Evolutionary conservation across 2,888 invertebrate species (phyloP).

Genomic region (Pogonocherus hispidulus): DNA sequence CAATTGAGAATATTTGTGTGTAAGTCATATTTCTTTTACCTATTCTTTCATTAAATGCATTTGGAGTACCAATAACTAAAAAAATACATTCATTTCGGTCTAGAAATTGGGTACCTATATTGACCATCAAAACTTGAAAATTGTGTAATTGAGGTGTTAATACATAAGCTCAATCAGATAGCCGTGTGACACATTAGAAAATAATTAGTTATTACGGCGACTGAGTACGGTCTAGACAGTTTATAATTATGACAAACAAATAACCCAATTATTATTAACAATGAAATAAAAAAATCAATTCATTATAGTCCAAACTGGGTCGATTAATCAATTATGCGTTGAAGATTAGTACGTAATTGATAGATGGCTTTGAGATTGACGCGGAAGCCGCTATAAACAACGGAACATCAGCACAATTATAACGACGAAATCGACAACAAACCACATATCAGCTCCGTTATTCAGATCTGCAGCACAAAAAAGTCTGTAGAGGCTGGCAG

Average conservation of each 20-base stretch:
- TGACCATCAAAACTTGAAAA: too few relatives aligned
- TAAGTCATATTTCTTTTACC: too few relatives aligned
- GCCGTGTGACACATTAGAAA: too few relatives aligned
- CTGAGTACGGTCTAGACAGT: not conserved
- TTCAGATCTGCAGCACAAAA: not conserved
- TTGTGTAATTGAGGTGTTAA: too few relatives aligned
- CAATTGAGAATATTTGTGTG: too few relatives aligned
- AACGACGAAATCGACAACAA: too few relatives aligned
- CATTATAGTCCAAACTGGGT: not conserved
- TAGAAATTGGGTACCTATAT: too few relatives aligned
- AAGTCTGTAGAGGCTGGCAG: not conserved
- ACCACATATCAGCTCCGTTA: not conserved
- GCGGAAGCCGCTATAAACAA: not conserved
- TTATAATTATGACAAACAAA: not conserved
- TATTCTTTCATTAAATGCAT: too few relatives aligned
- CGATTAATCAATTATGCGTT: not conserved
- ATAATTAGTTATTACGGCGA: not conserved
- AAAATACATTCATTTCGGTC: too few relatives aligned
- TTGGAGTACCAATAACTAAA: too few relatives aligned
- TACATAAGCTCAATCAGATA: too few relatives aligned
- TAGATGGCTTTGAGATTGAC: not conserved
- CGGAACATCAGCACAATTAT: not conserved
- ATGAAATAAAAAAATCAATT: not conserved
- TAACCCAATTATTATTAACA: not conserved
- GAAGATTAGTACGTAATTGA: not conserved